Percentiles rank a stretch among this genome's conserved stretches.
Evolutionary conservation across 2,797 vertebrate species (phyloP).

Genomic region (Hoplostethus mediterraneus): DNA sequence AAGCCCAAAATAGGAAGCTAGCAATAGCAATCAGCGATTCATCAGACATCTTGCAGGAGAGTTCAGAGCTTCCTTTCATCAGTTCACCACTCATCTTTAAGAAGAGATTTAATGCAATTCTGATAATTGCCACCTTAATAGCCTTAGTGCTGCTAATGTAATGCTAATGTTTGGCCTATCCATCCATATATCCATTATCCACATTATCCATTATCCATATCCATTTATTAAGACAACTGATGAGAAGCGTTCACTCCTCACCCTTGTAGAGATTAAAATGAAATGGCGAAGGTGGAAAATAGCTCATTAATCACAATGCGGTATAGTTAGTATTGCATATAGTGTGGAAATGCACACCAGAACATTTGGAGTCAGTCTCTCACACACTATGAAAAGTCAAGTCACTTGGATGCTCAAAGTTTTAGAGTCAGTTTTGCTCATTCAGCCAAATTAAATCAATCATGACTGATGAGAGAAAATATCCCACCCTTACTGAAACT

Average conservation of each 20-base stretch:
- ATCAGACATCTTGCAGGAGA: neutral
- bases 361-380: too few species aligned
- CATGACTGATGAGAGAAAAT: conserved; percentile 31
- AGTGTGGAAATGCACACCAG: too few species aligned
- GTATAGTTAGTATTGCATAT: neutral
- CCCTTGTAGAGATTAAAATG: too few species aligned
- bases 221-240: conserved; percentile 25
- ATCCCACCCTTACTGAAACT: conserved; percentile 11
- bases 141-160: conserved; percentile 6
- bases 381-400: too few species aligned
- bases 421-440: conserved; percentile 36
- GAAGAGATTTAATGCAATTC: conserved; percentile 13
- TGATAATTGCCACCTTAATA: conserved; percentile 21
- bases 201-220: neutral
- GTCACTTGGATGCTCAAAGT: neutral
- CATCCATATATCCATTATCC: too few species aligned
- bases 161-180: conserved; percentile 1
- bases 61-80: neutral
- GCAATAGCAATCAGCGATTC: too few species aligned
- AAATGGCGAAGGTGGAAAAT: too few species aligned
- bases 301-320: neutral
- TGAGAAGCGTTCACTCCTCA: conserved; percentile 20
- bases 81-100: neutral
- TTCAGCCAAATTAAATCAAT: conserved; percentile 49
- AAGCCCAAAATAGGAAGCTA: too few species aligned